Conservation (phyloP, 2,113 vertebrate genomes). For the Axis porcinus region DNA sequence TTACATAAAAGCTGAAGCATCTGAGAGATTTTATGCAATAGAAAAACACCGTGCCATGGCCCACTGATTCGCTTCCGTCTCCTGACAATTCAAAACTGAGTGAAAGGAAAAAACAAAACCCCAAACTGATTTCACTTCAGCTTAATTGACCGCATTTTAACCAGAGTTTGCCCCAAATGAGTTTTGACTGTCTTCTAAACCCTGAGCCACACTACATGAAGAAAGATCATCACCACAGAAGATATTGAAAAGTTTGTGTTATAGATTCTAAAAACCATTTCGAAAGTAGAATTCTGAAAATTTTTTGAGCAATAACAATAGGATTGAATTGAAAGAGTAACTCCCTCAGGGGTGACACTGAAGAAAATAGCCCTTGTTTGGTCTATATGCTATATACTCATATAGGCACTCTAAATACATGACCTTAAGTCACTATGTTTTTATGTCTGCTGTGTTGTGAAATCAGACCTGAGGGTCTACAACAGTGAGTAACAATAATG, state of each 20-base stretch:
- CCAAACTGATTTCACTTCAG: conserved; percentile 39
- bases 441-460: background rate
- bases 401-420: background rate
- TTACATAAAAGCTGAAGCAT: background rate
- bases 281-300: background rate
- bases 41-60: background rate
- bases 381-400: background rate
- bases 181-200: conserved; percentile 3
- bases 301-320: background rate
- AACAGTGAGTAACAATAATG: background rate
- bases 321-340: background rate
- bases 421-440: background rate
- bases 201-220: background rate
- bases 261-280: background rate
- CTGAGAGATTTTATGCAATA: background rate
- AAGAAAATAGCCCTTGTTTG: background rate
- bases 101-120: background rate
- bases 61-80: conserved; percentile 30
- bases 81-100: background rate
- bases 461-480: background rate
- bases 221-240: background rate
- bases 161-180: background rate
- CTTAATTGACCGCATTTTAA: conserved; percentile 34
- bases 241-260: background rate
- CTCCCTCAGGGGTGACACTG: background rate